Conservation (phyloP, 2,888 invertebrate genomes). For the Brachynemurus nebulosus region DNA sequence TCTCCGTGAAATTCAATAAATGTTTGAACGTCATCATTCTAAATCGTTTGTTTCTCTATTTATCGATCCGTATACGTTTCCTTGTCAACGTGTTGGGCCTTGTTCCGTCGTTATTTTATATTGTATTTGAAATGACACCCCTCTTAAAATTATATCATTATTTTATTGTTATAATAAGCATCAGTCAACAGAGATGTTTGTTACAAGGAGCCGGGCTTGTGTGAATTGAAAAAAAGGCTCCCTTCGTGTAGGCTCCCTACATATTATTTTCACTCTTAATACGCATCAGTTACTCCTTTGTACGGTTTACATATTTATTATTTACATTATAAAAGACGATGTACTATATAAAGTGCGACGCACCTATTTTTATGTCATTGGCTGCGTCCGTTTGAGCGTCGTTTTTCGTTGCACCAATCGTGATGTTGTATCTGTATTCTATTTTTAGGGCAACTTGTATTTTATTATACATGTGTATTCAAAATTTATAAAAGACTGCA, state of each 20-base stretch:
- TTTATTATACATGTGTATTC: too few species aligned
- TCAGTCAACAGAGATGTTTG: too few species aligned
- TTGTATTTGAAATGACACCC: slow-evolving; percentile 1
- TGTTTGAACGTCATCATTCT: too few species aligned
- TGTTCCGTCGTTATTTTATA: too few species aligned
- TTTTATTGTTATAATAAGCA: too few species aligned
- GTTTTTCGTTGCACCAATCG: background rate
- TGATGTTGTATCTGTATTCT: background rate
- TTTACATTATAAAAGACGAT: background rate
- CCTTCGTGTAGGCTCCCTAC: background rate
- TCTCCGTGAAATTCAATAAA: slow-evolving; percentile 1
- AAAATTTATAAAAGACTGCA: too few species aligned
- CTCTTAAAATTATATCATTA: background rate
- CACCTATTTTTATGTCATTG: background rate
- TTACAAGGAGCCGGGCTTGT: too few species aligned
- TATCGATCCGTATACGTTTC: too few species aligned
- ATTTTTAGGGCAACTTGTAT: background rate
- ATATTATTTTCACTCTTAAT: too few species aligned
- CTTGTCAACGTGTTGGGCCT: too few species aligned
- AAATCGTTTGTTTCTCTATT: too few species aligned
- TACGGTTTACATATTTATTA: background rate
- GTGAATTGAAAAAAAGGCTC: background rate
- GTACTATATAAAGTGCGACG: background rate
- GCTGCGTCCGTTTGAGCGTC: background rate
- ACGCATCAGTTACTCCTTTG: background rate